Evolutionary conservation across 2,113 vertebrate genomes (phyloP), one percentile per base, ranked within the genome.

Genomic region (Hippocampus barbouri): DNA sequence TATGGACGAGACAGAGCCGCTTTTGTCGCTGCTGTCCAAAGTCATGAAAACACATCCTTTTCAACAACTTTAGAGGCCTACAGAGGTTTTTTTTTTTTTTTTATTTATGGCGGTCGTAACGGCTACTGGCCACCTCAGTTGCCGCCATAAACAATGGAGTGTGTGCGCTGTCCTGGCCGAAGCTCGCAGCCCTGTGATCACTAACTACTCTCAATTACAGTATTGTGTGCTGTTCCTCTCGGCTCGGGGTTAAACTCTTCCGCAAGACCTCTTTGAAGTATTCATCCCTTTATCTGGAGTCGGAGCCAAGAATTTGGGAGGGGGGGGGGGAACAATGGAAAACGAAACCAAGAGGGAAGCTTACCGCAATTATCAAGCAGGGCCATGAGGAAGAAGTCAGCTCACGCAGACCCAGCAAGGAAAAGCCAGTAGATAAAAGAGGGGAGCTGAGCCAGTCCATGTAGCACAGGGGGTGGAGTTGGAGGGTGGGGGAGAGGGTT

Each of bases 271-370:
- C 95, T 98, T 97, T 98, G 96, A 98, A 98, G 96, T 96, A 85
- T 93, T 97, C 96, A 97, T 96, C 95, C 95, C 95, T 97, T 98
- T 95, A 99, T 98, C 95, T 96, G 93, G 93, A 95, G 91, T 94
- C 93, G 94, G 94, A 94, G 94, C 89, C 89, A 94, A 96, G 95
- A 96, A 96, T 95, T 95, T 94, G 66, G 66, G 66, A 25, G 4
- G 6, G 34, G 34, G 34, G 34, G 83, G 91, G 85, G 89, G 94
- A 93, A 96, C 95, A 97, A 96, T 95, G 87, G 90, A 88, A 94
- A 96, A 94, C 93, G 93, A 94, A 93, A 93, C 88, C 90, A 90
- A 91, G 87, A 89, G 89, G 86, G 88, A 93, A 93, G 94, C 94
- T 97, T 94, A 91, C 92, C 93, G 93, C 95, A 95, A 94, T 94